Evolutionary conservation across 2,113 vertebrate species (phyloP).

Genomic region (Scopus umbretta): DNA sequence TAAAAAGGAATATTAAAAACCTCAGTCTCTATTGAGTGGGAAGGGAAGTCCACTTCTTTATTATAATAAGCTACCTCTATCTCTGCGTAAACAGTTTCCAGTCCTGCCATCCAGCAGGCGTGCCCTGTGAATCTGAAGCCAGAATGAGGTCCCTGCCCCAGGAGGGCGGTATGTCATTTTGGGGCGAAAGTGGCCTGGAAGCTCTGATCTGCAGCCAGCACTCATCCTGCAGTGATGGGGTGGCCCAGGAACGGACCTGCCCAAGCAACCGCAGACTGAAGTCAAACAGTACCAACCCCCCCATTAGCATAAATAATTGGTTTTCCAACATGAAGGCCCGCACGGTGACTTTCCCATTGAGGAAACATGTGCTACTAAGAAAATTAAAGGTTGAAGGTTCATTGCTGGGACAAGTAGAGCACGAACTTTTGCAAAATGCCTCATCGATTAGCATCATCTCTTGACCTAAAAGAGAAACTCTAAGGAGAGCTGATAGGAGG

Average conservation of each 20-base stretch:
- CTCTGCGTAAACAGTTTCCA: neutral
- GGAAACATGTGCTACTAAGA: neutral
- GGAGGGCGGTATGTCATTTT: neutral
- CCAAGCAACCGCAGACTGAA: neutral
- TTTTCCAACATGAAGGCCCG: slow-evolving; percentile 6
- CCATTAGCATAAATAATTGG: slow-evolving; percentile 46
- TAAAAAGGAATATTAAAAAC: neutral
- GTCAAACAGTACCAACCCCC: neutral
- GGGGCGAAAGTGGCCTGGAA: neutral
- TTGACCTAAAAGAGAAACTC: slow-evolving; percentile 45
- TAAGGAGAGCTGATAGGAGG: neutral
- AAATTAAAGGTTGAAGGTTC: slow-evolving; percentile 54
- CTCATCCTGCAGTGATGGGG: neutral
- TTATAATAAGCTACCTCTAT: neutral
- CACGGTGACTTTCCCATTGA: neutral
- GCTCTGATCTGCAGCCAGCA: neutral
- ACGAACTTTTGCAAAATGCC: slow-evolving; percentile 43
- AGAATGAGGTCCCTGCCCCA: neutral
- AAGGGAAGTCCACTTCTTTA: neutral
- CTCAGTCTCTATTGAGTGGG: neutral
- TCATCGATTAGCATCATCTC: slow-evolving; percentile 40
- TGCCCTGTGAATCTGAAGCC: neutral
- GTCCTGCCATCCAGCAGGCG: neutral
- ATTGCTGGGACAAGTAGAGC: slow-evolving; percentile 50
- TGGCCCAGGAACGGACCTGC: neutral